These are phyloP conservation scores for Julus scanicus DNA, from an alignment of 2,888 invertebrate genomes.

Conservation along the genomic window DNA sequence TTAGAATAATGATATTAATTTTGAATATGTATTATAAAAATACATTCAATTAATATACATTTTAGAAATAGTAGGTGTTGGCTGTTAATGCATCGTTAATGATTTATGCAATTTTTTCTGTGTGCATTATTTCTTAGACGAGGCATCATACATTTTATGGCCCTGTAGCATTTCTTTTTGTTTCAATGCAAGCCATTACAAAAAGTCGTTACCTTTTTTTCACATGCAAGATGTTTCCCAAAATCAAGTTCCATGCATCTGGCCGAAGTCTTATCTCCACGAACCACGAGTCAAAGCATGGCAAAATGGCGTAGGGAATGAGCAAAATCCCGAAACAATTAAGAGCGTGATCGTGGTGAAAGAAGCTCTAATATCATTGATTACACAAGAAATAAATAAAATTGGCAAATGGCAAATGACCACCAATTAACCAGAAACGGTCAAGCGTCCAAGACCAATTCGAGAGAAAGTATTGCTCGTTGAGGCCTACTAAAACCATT, in stretches of 20 bases:
- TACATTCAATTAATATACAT: no score
- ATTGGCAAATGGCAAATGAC: neutral
- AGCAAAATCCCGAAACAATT: conserved; percentile 27
- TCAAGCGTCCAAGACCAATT: neutral
- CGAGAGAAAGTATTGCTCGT: neutral
- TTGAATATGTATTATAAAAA: no score
- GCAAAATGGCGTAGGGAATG: conserved; percentile 10
- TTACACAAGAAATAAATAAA: conserved; percentile 16
- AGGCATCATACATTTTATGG: no score
- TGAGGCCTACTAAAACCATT: neutral
- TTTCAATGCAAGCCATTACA: no score
- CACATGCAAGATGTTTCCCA: neutral
- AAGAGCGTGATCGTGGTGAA: conserved; percentile 28
- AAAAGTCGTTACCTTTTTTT: neutral
- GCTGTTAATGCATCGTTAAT: no score
- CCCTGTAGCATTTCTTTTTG: no score
- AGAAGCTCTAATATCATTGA: conserved; percentile 5
- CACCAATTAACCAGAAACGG: conserved; percentile 6
- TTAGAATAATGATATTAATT: no score
- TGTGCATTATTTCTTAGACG: no score
- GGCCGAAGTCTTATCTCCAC: neutral
- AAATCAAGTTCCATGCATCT: neutral
- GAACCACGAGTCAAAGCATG: conserved; percentile 4
- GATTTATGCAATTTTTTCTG: no score
- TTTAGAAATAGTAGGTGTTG: no score